Evolutionary conservation across 2,888 invertebrate species (phyloP), one percentile per base, ranked within the genome.

Genomic region (Crocallis elinguaria): DNA sequence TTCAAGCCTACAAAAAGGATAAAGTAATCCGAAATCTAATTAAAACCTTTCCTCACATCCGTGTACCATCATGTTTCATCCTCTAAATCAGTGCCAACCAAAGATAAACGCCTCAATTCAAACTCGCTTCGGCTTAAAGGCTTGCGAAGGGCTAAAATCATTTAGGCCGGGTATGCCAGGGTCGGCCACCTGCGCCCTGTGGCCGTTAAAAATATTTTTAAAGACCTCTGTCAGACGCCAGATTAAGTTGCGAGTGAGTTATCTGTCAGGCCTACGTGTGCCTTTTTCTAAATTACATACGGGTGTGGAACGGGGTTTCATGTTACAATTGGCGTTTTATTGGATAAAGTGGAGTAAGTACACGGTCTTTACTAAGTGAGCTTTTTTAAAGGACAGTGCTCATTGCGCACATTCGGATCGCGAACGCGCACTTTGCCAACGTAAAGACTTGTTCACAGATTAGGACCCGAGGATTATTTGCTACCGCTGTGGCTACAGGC

Each of bases 71-170:
- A 30, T 37, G 48, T 44, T 46, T 51, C 23, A 25, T 19, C 54
- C 38, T 61, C 59, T 62, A 60, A 70, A 67, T 69, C 66, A 66
- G 58, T 61, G 56, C 57, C 63, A 64, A 50, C 59, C 66, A 71
- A 70, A 81, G 79, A 79, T 75, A 76, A 75, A 75, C 66, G 68
- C 64, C 66, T 69, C 62, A 60, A 68, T 71, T 68, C 64, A 60
- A 71, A 73, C 71, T 70, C 73, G 61, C 63, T 67, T 69, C 60
- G 67, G 74, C 67, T 75, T 77, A 76, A 73, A 67, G 57, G 68
- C 67, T 75, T 72, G 63, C 49, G 61, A 64, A 59, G 67, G 71
- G 44, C 27, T 37, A 37, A 37, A 45, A 45, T 39, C 29, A 37
- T 37, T 37, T 23, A 13, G 23, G 37, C 23, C 32, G 25, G 23